These are phyloP conservation scores for Melipona quadrifasciata DNA, from an alignment of 1,140 invertebrate species.

Conservation along the genomic window DNA sequence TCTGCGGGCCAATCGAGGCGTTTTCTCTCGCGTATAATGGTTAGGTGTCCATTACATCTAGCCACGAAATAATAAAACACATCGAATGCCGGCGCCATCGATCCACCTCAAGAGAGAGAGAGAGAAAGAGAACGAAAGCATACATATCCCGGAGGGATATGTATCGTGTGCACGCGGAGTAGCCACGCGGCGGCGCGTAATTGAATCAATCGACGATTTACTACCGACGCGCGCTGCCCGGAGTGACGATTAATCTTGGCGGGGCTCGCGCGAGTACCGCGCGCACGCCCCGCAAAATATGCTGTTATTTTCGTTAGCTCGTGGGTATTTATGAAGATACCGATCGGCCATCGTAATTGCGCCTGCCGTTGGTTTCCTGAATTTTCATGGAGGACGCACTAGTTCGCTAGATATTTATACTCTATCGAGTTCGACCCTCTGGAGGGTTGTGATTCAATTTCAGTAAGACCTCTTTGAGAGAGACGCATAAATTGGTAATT, in stretches of 20 bases:
- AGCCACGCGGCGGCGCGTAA: slow-evolving; percentile 38
- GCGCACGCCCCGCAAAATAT: slow-evolving; percentile 30
- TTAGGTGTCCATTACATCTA: slow-evolving; percentile 61
- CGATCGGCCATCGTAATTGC: slow-evolving; percentile 15
- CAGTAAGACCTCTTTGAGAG: neutral
- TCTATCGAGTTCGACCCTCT: neutral
- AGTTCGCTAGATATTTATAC: neutral
- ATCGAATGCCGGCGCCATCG: slow-evolving; percentile 9
- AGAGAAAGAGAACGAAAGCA: neutral
- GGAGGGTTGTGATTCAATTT: neutral
- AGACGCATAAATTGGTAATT: neutral
- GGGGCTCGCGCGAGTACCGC: neutral
- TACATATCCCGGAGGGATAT: slow-evolving; percentile 23
- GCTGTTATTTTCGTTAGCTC: slow-evolving; percentile 45
- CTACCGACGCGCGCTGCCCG: slow-evolving; percentile 39
- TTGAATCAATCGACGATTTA: slow-evolving; percentile 60
- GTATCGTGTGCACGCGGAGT: slow-evolving; percentile 34
- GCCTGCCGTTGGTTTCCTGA: neutral
- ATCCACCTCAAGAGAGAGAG: slow-evolving; percentile 1
- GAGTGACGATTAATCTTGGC: slow-evolving; percentile 51
- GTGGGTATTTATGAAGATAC: slow-evolving; percentile 39
- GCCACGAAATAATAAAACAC: slow-evolving; percentile 55
- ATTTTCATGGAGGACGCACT: neutral
- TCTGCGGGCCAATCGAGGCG: slow-evolving; percentile 50
- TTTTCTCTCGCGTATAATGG: slow-evolving; percentile 45